phyloP scores from a whole-genome alignment of 1,140 invertebrate species.

The Drosophila busckii region DNA sequence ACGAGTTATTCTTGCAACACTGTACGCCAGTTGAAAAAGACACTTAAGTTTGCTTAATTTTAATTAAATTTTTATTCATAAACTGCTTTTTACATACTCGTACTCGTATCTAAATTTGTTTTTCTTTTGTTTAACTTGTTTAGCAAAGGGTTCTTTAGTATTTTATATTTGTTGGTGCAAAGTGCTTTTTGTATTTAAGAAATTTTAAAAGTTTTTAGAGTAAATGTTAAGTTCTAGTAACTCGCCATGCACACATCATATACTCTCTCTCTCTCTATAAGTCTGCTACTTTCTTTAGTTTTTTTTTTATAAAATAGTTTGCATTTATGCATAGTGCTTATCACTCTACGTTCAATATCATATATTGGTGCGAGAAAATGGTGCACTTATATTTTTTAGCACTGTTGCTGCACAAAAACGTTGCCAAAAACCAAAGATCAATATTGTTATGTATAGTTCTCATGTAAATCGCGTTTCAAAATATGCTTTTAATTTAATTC shows the following conservation, averaged over 20 bases:
- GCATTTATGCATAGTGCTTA: constrained; percentile 32
- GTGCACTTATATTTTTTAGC: constrained; percentile 41
- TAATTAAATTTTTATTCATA: constrained; percentile 33
- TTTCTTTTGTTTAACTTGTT: constrained; percentile 58
- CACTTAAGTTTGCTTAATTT: constrained; percentile 18
- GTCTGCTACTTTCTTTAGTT: constrained; percentile 1
- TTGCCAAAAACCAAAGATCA: constrained; percentile 30
- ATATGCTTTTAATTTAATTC: constrained; percentile 15
- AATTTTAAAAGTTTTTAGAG: constrained; percentile 46
- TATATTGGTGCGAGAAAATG: constrained; percentile 71
- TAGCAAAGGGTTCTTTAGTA: no score
- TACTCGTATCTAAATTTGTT: no score
- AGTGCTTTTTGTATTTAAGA: constrained; percentile 19
- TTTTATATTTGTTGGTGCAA: constrained; percentile 35
- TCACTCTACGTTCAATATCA: constrained; percentile 72
- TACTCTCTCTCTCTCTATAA: constrained; percentile 34
- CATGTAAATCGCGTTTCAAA: constrained; percentile 26
- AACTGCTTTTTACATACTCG: constrained; percentile 40
- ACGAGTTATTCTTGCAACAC: no score
- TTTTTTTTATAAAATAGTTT: constrained; percentile 51
- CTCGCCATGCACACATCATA: constrained; percentile 48
- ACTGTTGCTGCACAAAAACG: constrained; percentile 24
- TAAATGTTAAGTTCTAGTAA: constrained; percentile 37
- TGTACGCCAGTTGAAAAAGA: constrained; percentile 17
- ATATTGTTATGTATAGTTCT: constrained; percentile 6